Percentiles rank a stretch among this genome's conserved stretches.
phyloP scores from a whole-genome alignment of 2,113 vertebrate species.

The Meriones unguiculatus region DNA sequence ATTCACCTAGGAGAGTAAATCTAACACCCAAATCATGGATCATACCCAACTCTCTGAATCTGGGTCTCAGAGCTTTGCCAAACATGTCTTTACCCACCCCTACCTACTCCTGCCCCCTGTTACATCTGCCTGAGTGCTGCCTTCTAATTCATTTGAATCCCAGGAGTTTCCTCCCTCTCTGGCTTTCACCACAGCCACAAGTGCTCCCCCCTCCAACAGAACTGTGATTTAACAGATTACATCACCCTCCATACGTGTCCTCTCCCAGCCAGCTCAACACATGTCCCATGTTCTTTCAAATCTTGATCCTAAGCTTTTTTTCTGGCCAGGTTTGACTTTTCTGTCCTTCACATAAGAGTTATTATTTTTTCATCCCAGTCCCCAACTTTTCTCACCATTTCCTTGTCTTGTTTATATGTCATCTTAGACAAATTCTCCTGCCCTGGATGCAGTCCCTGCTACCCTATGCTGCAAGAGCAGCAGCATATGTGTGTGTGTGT shows the following conservation, averaged over 20 bases:
- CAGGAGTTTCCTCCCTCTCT: too few species aligned
- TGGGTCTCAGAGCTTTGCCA: not conserved
- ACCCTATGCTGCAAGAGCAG: too few species aligned
- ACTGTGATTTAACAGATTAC: not conserved
- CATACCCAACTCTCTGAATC: too few species aligned
- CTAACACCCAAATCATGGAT: too few species aligned
- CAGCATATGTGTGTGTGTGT: too few species aligned
- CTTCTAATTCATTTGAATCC: not conserved
- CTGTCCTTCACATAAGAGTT: not conserved
- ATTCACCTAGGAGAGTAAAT: too few species aligned
- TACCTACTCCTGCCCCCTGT: not conserved
- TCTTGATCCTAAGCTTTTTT: not conserved
- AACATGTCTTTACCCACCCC: not conserved
- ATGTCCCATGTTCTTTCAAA: too few species aligned
- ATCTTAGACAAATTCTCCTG: not conserved
- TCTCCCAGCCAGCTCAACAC: too few species aligned
- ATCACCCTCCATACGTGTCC: accelerated
- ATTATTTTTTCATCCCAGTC: not conserved
- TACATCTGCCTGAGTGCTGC: not conserved
- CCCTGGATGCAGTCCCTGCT: not conserved
- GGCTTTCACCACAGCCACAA: not conserved
- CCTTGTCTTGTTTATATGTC: not conserved
- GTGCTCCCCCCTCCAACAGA: accelerated
- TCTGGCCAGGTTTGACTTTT: not conserved
- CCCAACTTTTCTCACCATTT: not conserved